phyloP scores from a whole-genome alignment of 1,140 invertebrate species.

The Drosophila asahinai region DNA sequence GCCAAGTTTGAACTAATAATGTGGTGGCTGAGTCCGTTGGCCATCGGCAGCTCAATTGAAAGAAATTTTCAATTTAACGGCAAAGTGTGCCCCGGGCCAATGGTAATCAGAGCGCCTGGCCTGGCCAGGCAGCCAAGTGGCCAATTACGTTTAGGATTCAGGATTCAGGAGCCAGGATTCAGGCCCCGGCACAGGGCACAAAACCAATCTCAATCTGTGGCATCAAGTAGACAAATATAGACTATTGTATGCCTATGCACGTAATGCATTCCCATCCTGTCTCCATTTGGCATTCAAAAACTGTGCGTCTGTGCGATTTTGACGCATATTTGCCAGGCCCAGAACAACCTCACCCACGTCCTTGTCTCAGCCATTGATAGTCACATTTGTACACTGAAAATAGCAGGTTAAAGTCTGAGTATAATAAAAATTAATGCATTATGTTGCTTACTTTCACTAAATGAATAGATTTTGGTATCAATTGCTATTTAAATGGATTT shows the following conservation, averaged over 20 bases:
- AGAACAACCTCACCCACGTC: constrained; percentile 29
- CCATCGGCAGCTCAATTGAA: constrained; percentile 54
- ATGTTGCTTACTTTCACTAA: too few relatives aligned
- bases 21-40: constrained; percentile 36
- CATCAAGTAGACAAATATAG: constrained; percentile 82
- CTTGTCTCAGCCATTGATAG: constrained; percentile 32
- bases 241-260: constrained; percentile 63
- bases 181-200: constrained; percentile 37
- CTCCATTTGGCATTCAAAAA: constrained; percentile 83
- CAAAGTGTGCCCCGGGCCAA: constrained; percentile 27
- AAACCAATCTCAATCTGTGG: constrained; percentile 75
- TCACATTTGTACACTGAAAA: constrained; percentile 25
- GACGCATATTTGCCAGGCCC: constrained; percentile 79
- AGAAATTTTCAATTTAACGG: constrained; percentile 74
- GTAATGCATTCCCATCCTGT: constrained; percentile 35
- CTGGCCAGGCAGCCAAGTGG: constrained; percentile 46
- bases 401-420: not conserved
- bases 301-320: constrained; percentile 81
- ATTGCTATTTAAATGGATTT: too few relatives aligned
- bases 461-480: too few relatives aligned
- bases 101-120: constrained; percentile 12
- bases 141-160: constrained; percentile 59
- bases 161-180: constrained; percentile 13
- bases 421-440: too few relatives aligned
- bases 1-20: constrained; percentile 80